Conservation (phyloP, 2,797 vertebrate genomes). For the Bradypodion pumilum region DNA sequence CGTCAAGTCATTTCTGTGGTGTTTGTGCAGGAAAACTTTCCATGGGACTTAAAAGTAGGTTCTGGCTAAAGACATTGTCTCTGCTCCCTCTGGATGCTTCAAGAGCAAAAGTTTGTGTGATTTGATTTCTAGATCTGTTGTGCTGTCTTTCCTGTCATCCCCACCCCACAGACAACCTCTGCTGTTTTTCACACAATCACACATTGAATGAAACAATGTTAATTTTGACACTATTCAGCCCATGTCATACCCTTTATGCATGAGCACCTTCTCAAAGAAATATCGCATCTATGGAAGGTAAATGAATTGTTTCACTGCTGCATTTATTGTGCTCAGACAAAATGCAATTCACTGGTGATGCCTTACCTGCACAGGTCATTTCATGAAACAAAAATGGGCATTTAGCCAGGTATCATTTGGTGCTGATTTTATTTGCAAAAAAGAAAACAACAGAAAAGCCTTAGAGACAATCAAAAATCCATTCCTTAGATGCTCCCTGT, state of each 20-base stretch:
- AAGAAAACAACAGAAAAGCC: constrained; percentile 53
- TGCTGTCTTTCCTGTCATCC: constrained; percentile 15
- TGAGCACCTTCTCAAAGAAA: constrained; percentile 13
- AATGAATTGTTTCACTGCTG: constrained; percentile 46
- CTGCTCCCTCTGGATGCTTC: neutral
- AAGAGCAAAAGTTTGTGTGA: constrained; percentile 2
- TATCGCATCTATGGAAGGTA: constrained; percentile 24
- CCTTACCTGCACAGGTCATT: constrained; percentile 58
- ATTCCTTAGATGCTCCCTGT: constrained; percentile 57
- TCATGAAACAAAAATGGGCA: constrained; percentile 57
- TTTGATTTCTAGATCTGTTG: constrained; percentile 25
- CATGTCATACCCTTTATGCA: neutral
- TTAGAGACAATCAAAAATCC: constrained; percentile 39
- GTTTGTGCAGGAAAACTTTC: neutral
- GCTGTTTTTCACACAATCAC: neutral
- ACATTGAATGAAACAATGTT: neutral
- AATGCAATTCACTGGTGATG: constrained; percentile 41
- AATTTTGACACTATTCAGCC: neutral
- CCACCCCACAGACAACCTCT: neutral
- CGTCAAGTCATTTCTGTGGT: neutral
- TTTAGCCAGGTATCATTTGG: constrained; percentile 44
- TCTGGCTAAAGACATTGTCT: neutral
- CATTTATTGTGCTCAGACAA: constrained; percentile 37
- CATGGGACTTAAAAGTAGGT: neutral
- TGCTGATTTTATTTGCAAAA: constrained; percentile 58